A percentile compares a stretch with the other conserved stretches of the same genome.
Evolutionary conservation across 2,888 invertebrate species (phyloP).

Genomic region (Xanthorhoe designata): DNA sequence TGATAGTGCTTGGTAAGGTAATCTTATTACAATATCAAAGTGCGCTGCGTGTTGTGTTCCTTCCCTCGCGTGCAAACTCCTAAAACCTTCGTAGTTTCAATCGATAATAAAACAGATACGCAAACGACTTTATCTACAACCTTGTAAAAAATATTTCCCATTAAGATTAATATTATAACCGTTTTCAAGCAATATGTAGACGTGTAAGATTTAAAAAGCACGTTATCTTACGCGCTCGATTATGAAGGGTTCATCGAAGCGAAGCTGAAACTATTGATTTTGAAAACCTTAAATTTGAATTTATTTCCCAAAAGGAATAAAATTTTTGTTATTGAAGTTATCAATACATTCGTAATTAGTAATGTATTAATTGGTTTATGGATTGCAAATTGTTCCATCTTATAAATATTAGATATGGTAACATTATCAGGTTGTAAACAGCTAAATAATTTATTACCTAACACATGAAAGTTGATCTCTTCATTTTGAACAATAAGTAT

Average conservation of each 20-base stretch:
- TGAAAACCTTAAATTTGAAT: too few relatives aligned
- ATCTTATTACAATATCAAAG: conserved; percentile 75
- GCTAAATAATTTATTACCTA: too few relatives aligned
- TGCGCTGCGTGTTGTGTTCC: conserved; percentile 70
- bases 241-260: neutral
- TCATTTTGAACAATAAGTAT: too few relatives aligned
- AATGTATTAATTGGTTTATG: too few relatives aligned
- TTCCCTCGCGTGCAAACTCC: conserved; percentile 76
- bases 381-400: too few relatives aligned
- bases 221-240: neutral
- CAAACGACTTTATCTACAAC: conserved; percentile 74
- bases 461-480: too few relatives aligned
- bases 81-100: conserved; percentile 71
- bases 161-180: conserved; percentile 46
- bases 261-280: too few relatives aligned
- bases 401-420: too few relatives aligned
- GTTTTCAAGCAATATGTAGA: neutral
- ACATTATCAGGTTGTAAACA: too few relatives aligned
- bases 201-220: neutral
- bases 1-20: conserved; percentile 63
- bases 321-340: neutral
- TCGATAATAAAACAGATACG: conserved; percentile 72
- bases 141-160: conserved; percentile 54
- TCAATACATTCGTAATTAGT: too few relatives aligned
- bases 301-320: too few relatives aligned